Percentiles rank a stretch among this genome's conserved stretches.
Conservation (phyloP, 2,113 vertebrate genomes). For the Chaetura pelagica region DNA sequence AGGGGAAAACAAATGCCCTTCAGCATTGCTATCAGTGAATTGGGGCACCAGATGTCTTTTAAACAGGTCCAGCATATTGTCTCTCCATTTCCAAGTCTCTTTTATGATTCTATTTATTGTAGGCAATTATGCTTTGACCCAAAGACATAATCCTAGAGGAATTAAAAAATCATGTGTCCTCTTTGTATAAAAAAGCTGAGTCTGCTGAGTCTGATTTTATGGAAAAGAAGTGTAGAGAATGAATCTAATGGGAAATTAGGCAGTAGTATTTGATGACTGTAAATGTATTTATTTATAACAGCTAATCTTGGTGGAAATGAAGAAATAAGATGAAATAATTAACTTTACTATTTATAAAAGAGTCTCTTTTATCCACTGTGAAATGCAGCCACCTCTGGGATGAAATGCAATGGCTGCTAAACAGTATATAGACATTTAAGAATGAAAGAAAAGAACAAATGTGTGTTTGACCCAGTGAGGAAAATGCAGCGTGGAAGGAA, state of each 20-base stretch:
- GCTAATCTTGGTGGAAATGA: constrained; percentile 61
- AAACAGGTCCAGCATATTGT: constrained; percentile 51
- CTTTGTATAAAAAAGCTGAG: constrained; percentile 46
- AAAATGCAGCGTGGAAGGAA: not conserved
- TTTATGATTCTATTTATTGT: constrained; percentile 60
- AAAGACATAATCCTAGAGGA: constrained; percentile 60
- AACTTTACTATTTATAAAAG: constrained; percentile 66
- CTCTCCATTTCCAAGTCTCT: constrained; percentile 48
- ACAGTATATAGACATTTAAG: not conserved
- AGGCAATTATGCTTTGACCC: constrained; percentile 64
- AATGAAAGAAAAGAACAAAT: constrained; percentile 8
- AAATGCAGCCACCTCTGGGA: constrained; percentile 50
- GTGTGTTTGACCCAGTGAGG: not conserved
- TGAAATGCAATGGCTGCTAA: constrained; percentile 36
- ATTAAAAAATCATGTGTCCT: constrained; percentile 50
- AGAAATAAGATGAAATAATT: constrained; percentile 70
- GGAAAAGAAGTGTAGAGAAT: constrained; percentile 46
- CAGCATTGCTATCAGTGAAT: constrained; percentile 53
- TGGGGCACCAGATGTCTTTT: constrained; percentile 62
- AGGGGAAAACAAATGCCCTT: constrained; percentile 60
- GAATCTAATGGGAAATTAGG: constrained; percentile 65
- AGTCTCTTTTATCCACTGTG: constrained; percentile 34
- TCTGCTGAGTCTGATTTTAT: constrained; percentile 57
- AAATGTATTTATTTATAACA: constrained; percentile 70
- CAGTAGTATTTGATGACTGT: constrained; percentile 57